Conservation (phyloP, 2,888 invertebrate species). For the Andrena minutula region DNA sequence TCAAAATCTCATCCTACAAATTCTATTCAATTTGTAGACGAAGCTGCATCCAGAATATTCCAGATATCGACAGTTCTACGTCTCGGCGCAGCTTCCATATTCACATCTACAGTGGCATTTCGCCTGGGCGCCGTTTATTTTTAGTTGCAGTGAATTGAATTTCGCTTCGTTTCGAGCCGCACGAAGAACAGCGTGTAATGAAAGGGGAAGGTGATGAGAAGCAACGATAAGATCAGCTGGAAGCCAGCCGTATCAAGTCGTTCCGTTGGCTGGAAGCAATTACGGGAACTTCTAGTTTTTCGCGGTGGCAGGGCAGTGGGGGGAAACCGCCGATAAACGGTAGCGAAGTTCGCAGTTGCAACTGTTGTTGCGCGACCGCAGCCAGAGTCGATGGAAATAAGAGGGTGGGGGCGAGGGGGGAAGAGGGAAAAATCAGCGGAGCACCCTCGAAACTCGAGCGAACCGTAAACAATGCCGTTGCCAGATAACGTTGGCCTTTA, state of each 20-base stretch:
- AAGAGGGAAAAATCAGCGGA: constrained; percentile 38
- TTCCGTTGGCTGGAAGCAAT: constrained; percentile 35
- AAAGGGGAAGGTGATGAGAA: not conserved
- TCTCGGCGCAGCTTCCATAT: not conserved
- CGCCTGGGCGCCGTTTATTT: not conserved
- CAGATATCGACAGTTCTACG: too few relatives aligned
- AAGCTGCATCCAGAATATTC: too few relatives aligned
- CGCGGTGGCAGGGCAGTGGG: not conserved
- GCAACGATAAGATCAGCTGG: constrained; percentile 34
- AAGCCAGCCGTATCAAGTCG: constrained; percentile 5
- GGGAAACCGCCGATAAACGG: constrained; percentile 31
- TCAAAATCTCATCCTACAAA: too few relatives aligned
- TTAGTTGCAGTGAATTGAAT: not conserved
- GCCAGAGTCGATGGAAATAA: not conserved
- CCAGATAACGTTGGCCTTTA: constrained; percentile 68
- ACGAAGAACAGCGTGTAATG: not conserved
- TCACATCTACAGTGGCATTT: not conserved
- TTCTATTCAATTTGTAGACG: too few relatives aligned
- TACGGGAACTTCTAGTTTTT: constrained; percentile 43
- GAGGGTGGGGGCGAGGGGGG: not conserved
- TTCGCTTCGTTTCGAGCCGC: not conserved
- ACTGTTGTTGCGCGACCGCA: constrained; percentile 18
- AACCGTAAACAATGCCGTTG: constrained; percentile 69
- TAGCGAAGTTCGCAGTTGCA: constrained; percentile 31
- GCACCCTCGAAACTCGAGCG: constrained; percentile 66